Percentiles rank a stretch among this genome's conserved stretches.
Evolutionary conservation across 2,888 invertebrate species (phyloP).

Genomic region (Epinotia demarniana): DNA sequence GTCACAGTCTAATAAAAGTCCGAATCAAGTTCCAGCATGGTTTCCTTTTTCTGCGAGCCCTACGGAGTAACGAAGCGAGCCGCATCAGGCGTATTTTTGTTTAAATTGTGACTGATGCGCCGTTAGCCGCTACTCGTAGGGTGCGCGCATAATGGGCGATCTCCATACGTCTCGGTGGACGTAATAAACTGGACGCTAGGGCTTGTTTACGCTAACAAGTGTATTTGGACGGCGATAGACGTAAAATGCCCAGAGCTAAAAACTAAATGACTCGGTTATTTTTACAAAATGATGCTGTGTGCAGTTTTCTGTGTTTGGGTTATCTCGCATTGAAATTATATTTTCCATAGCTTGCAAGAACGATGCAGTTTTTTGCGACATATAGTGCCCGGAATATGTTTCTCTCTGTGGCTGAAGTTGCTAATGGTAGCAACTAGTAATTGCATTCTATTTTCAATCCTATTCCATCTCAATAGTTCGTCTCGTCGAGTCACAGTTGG

Average conservation of each 20-base stretch:
- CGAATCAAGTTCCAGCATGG: neutral
- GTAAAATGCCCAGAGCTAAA: neutral
- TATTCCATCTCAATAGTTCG: too few species aligned
- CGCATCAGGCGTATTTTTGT: conserved; percentile 72
- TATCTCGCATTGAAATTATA: too few species aligned
- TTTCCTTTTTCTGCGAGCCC: conserved; percentile 55
- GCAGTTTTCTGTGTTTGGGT: too few species aligned
- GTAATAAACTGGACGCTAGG: conserved; percentile 41
- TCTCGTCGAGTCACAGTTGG: too few species aligned
- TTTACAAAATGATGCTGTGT: too few species aligned
- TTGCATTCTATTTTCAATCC: too few species aligned
- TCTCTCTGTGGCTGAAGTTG: too few species aligned
- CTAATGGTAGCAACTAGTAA: too few species aligned
- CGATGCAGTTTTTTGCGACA: too few species aligned
- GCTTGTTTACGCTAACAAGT: conserved; percentile 37
- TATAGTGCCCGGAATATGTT: too few species aligned
- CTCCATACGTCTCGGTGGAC: conserved; percentile 44
- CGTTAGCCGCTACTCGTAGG: conserved; percentile 61
- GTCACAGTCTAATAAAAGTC: neutral
- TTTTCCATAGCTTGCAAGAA: too few species aligned
- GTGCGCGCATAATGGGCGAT: conserved; percentile 52
- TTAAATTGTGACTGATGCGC: conserved; percentile 81
- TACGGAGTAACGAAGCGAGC: conserved; percentile 72
- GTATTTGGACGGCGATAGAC: conserved; percentile 31
- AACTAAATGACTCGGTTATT: neutral